Conservation (phyloP, 2,888 invertebrate genomes). For the Tachystola acroxantha region DNA sequence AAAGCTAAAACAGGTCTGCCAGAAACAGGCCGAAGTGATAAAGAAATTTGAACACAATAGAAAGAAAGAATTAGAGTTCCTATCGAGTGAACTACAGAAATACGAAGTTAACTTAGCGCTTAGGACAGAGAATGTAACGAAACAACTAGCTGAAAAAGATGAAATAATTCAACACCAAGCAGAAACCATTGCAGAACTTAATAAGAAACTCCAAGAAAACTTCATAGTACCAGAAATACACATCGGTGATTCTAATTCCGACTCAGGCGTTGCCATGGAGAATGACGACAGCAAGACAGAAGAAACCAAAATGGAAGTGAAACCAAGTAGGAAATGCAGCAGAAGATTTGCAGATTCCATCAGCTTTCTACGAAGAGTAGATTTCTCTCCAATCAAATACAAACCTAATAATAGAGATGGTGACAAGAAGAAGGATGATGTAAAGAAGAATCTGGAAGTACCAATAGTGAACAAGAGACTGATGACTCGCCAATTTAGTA, state of each 20-base stretch:
- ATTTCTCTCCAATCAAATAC: constrained; percentile 71
- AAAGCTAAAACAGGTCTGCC: constrained; percentile 52
- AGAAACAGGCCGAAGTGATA: constrained; percentile 58
- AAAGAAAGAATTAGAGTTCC: constrained; percentile 65
- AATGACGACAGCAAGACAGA: constrained; percentile 55
- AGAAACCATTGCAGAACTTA: constrained; percentile 56
- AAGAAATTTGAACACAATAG: constrained; percentile 65
- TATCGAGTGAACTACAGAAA: constrained; percentile 63
- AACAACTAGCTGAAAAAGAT: constrained; percentile 62
- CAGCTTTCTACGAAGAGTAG: constrained; percentile 64
- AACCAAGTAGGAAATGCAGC: constrained; percentile 59
- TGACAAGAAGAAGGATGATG: constrained; percentile 58
- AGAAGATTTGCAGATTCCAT: constrained; percentile 67
- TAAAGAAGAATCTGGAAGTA: constrained; percentile 54
- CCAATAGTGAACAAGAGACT: constrained; percentile 39
- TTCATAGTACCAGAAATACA: constrained; percentile 52
- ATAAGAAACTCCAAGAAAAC: constrained; percentile 39
- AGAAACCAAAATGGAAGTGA: constrained; percentile 45
- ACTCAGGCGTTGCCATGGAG: constrained; percentile 66
- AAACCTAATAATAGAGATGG: constrained; percentile 54
- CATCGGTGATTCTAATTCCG: constrained; percentile 66
- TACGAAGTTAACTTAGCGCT: constrained; percentile 64
- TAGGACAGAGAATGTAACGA: constrained; percentile 56
- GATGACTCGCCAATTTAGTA: constrained; percentile 45
- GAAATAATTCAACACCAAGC: constrained; percentile 56